Conservation (phyloP, 1,140 invertebrate species). For the Drosophila simulans region DNA sequence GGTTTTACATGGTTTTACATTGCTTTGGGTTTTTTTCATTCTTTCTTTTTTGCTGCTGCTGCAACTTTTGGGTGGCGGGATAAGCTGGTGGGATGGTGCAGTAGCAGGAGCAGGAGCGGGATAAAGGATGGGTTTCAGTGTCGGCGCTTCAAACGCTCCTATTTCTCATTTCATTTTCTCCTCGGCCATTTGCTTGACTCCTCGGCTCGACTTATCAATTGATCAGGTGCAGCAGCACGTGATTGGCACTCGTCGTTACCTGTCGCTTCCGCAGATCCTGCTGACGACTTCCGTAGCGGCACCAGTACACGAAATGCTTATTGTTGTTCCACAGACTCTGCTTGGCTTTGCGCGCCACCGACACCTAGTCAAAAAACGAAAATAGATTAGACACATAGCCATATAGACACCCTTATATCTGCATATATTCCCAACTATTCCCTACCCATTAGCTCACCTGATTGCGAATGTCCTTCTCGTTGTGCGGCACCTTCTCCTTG, state of each 20-base stretch:
- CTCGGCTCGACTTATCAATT: conserved; percentile 63
- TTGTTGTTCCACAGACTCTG: conserved; percentile 87
- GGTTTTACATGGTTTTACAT: conserved; percentile 24
- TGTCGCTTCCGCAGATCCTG: conserved; percentile 88
- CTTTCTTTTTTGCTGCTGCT: conserved; percentile 34
- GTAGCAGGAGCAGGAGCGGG: background rate
- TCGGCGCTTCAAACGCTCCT: background rate
- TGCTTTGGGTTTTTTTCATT: background rate
- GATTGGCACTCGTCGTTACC: conserved; percentile 85
- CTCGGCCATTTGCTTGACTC: conserved; percentile 3
- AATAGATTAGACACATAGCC: background rate
- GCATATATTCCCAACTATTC: no score
- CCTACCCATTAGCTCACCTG: conserved; percentile 84
- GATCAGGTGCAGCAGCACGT: conserved; percentile 74
- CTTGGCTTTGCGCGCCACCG: conserved; percentile 81
- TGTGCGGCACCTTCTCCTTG: conserved; percentile 87
- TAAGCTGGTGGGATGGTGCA: conserved; percentile 7
- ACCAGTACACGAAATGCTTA: conserved; percentile 89
- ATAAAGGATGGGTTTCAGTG: conserved; percentile 23
- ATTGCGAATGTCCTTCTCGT: conserved; percentile 88
- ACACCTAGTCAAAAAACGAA: conserved; percentile 46
- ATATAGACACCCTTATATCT: no score
- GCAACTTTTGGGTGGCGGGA: conserved; percentile 14
- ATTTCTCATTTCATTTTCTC: background rate
- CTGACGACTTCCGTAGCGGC: conserved; percentile 88